These are phyloP conservation scores for Oxytorus armatus DNA, from an alignment of 2,888 invertebrate genomes.

Conservation along the genomic window DNA sequence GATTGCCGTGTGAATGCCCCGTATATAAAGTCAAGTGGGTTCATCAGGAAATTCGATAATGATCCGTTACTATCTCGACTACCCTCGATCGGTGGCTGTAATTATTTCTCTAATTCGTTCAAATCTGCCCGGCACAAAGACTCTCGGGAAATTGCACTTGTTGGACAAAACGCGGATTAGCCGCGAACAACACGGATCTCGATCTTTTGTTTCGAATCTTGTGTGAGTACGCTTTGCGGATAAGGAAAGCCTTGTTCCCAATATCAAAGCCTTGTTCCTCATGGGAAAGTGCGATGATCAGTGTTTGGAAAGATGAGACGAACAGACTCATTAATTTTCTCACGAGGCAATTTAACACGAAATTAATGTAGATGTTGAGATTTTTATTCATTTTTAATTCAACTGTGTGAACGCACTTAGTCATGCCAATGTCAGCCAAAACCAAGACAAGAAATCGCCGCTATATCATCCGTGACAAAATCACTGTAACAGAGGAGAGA, in stretches of 20 bases:
- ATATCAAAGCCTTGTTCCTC: constrained; percentile 39
- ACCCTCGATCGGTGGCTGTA: constrained; percentile 41
- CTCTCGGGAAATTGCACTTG: constrained; percentile 54
- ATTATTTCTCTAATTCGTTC: constrained; percentile 62
- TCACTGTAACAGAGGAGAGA: no score
- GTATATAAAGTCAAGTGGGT: constrained; percentile 44
- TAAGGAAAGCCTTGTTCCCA: constrained; percentile 47
- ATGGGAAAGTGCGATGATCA: constrained; percentile 44
- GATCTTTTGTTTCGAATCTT: neutral
- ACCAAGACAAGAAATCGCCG: neutral
- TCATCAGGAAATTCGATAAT: constrained; percentile 65
- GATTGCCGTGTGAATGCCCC: constrained; percentile 44
- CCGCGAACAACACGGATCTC: neutral
- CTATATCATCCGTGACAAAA: no score
- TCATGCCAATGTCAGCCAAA: no score
- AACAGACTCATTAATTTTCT: neutral
- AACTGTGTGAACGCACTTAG: no score
- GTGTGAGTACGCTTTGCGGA: no score
- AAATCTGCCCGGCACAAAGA: constrained; percentile 23
- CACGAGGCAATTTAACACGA: no score
- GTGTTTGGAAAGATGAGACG: neutral
- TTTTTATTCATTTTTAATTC: no score
- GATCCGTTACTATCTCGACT: constrained; percentile 18
- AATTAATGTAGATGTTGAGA: no score
- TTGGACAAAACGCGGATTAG: constrained; percentile 26